These are phyloP conservation scores for Seira sanloemensis DNA, from an alignment of 2,888 invertebrate genomes.

Conservation along the genomic window DNA sequence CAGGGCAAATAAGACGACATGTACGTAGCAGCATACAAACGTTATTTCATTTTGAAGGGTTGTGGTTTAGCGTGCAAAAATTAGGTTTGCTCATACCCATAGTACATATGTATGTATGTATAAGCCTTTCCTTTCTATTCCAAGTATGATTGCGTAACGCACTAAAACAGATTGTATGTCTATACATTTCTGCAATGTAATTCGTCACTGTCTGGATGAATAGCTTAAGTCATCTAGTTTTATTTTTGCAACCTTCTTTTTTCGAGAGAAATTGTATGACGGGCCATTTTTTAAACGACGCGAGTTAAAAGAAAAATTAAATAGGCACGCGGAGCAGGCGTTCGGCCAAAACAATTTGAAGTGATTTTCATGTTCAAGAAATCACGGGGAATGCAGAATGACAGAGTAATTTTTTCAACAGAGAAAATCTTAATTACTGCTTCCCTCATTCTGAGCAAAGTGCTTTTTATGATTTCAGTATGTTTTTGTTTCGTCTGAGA, in stretches of 20 bases:
- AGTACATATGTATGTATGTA: no score
- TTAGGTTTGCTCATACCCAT: no score
- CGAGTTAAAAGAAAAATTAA: slow-evolving; percentile 21
- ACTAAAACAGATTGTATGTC: no score
- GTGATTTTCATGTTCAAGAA: slow-evolving; percentile 11
- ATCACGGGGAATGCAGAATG: slow-evolving; percentile 20
- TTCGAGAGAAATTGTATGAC: no score
- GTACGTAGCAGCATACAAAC: no score
- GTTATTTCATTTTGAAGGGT: no score
- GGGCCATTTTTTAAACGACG: slow-evolving; percentile 44
- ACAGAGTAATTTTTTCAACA: slow-evolving; percentile 46
- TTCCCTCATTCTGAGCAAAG: slow-evolving; percentile 28
- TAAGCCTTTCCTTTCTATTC: no score
- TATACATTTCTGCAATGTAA: slow-evolving; percentile 52
- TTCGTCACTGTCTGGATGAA: slow-evolving; percentile 63
- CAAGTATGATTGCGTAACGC: no score
- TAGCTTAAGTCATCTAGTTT: slow-evolving; percentile 46
- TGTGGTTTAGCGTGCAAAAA: no score
- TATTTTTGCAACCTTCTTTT: slow-evolving; percentile 9
- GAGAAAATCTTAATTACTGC: slow-evolving; percentile 50
- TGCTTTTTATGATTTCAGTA: not conserved
- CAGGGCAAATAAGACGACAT: no score
- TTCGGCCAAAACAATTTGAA: slow-evolving; percentile 45
- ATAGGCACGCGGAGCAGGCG: slow-evolving; percentile 40
- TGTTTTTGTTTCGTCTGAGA: not conserved